phyloP scores from a whole-genome alignment of 2,113 vertebrate genomes.

The Elachura formosa region DNA sequence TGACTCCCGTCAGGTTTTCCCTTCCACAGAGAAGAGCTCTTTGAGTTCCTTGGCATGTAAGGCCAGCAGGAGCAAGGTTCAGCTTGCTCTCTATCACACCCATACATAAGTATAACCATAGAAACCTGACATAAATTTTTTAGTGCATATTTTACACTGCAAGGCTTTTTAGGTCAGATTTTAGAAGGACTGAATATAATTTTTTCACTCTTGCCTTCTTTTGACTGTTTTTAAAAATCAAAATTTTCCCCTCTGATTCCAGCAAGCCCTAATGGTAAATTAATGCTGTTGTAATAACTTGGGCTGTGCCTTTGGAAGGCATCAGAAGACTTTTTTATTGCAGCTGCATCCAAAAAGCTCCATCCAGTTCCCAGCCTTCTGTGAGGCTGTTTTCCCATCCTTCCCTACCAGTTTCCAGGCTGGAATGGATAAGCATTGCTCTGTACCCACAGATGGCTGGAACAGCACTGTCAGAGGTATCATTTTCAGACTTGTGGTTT shows the following conservation, averaged over 20 bases:
- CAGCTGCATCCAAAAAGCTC: background rate
- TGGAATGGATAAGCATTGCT: background rate
- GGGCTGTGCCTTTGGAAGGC: background rate
- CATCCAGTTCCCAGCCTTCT: background rate
- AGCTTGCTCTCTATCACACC: background rate
- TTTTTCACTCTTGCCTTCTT: background rate
- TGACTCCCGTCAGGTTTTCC: background rate
- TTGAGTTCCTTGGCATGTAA: background rate
- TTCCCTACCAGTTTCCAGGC: background rate
- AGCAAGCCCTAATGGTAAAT: background rate
- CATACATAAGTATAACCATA: background rate
- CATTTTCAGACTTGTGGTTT: background rate
- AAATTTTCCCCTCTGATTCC: background rate
- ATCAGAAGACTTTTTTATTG: background rate
- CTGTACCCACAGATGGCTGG: background rate
- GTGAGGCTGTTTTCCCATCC: background rate
- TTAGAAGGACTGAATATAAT: background rate
- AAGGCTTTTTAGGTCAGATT: slow-evolving; percentile 23
- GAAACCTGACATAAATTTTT: slow-evolving; percentile 41
- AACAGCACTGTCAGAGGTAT: background rate
- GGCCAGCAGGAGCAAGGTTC: background rate
- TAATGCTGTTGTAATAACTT: background rate
- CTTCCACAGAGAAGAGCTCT: background rate
- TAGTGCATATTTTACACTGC: background rate
- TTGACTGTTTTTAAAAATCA: background rate